Evolutionary conservation across 1,140 invertebrate species (phyloP).

Genomic region (Saxidomus purpurata): DNA sequence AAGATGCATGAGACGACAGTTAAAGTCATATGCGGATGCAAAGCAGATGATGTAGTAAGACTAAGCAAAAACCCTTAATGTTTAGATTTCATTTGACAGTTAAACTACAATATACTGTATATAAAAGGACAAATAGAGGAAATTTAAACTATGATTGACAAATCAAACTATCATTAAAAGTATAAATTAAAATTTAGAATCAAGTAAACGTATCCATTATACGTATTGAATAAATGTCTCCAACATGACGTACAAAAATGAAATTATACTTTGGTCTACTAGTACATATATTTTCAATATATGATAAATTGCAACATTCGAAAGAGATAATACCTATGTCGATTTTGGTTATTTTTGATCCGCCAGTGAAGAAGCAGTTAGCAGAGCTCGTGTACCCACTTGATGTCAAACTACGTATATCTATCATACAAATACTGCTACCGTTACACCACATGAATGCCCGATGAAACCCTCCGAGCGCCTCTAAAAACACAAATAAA

Average conservation of each 20-base stretch:
- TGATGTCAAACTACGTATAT: neutral
- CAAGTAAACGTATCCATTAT: no score
- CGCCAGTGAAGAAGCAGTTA: neutral
- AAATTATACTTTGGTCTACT: neutral
- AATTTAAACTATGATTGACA: no score
- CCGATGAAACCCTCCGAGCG: neutral
- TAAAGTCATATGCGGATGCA: no score
- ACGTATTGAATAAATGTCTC: no score
- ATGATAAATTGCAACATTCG: neutral
- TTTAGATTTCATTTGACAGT: no score
- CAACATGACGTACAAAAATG: neutral
- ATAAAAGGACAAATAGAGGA: neutral
- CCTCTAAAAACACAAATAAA: neutral
- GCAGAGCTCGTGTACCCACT: neutral
- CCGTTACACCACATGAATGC: neutral
- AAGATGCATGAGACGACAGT: no score
- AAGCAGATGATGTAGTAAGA: no score
- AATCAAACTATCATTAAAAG: no score
- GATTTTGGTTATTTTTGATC: neutral
- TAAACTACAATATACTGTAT: no score
- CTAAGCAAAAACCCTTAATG: no score
- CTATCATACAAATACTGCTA: neutral
- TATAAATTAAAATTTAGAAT: no score
- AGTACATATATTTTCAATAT: neutral
- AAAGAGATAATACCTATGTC: neutral